Percentiles rank a stretch among this genome's conserved stretches.
These are phyloP conservation scores for Chouioia cunea DNA, from an alignment of 2,888 invertebrate species.

Conservation along the genomic window DNA sequence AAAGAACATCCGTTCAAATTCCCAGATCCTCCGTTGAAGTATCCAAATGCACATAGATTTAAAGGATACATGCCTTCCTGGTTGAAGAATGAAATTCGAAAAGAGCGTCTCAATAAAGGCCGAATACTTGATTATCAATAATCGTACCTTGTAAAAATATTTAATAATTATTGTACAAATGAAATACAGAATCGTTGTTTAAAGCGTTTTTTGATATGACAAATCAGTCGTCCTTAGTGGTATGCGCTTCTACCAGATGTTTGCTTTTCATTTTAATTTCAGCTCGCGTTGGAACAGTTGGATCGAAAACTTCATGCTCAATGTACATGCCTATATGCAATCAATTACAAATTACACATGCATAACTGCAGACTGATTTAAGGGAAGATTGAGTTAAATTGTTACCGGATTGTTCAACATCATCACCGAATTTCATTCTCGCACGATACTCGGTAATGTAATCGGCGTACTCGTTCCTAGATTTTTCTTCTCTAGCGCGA, in stretches of 20 bases:
- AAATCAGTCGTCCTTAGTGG: constrained; percentile 49
- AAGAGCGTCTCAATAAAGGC: constrained; percentile 80
- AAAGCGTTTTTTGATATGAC: neutral
- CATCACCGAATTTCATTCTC: constrained; percentile 50
- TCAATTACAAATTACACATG: constrained; percentile 5
- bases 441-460: constrained; percentile 60
- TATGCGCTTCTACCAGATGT: constrained; percentile 70
- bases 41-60: constrained; percentile 79
- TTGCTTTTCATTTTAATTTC: constrained; percentile 72
- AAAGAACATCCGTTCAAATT: constrained; percentile 85
- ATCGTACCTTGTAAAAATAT: constrained; percentile 27
- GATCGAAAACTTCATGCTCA: constrained; percentile 72
- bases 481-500: constrained; percentile 54
- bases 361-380: neutral
- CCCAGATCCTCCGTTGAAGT: constrained; percentile 76
- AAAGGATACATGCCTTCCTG: constrained; percentile 76
- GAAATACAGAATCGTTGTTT: constrained; percentile 33
- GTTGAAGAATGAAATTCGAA: constrained; percentile 80
- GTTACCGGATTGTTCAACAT: constrained; percentile 56
- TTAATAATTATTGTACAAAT: constrained; percentile 44
- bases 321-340: constrained; percentile 56
- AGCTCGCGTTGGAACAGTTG: constrained; percentile 70
- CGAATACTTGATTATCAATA: constrained; percentile 76
- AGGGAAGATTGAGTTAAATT: neutral
- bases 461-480: constrained; percentile 59